A percentile compares a stretch with the other conserved stretches of the same genome.
phyloP scores from a whole-genome alignment of 1,140 invertebrate species.

The Drosophila erecta region DNA sequence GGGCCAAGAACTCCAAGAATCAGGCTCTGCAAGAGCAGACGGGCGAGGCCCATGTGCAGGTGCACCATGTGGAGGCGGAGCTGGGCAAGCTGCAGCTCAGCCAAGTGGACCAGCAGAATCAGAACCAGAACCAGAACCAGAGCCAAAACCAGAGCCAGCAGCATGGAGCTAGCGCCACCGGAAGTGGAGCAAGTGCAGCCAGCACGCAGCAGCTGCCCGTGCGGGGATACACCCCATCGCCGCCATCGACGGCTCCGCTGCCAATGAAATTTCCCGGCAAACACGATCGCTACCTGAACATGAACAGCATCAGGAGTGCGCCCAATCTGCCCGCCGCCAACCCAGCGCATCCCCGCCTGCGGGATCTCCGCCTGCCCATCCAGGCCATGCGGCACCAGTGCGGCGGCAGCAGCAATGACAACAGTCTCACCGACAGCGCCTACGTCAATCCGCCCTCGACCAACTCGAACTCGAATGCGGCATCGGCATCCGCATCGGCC shows the following conservation, averaged over 20 bases:
- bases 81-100: slow-evolving; percentile 85
- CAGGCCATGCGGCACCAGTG: slow-evolving; percentile 86
- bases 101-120: slow-evolving; percentile 64
- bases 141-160: not conserved
- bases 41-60: slow-evolving; percentile 49
- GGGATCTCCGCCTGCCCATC: slow-evolving; percentile 87
- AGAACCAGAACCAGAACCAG: slow-evolving; percentile 57
- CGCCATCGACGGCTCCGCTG: slow-evolving; percentile 91
- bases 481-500: slow-evolving; percentile 36
- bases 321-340: slow-evolving; percentile 90
- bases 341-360: slow-evolving; percentile 88
- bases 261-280: slow-evolving; percentile 90
- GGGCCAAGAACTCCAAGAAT: slow-evolving; percentile 80
- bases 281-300: slow-evolving; percentile 88
- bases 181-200: slow-evolving; percentile 9
- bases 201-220: slow-evolving; percentile 86
- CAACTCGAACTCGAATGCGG: slow-evolving; percentile 61
- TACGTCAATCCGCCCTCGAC: slow-evolving; percentile 82
- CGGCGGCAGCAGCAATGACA: slow-evolving; percentile 87
- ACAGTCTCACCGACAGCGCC: slow-evolving; percentile 86
- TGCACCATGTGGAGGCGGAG: slow-evolving; percentile 85
- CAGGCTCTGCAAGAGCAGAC: slow-evolving; percentile 76
- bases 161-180: not conserved
- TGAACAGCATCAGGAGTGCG: slow-evolving; percentile 91
- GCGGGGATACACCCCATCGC: slow-evolving; percentile 89